Conservation (phyloP, 2,888 invertebrate genomes). For the Polydrusus tereticollis region DNA sequence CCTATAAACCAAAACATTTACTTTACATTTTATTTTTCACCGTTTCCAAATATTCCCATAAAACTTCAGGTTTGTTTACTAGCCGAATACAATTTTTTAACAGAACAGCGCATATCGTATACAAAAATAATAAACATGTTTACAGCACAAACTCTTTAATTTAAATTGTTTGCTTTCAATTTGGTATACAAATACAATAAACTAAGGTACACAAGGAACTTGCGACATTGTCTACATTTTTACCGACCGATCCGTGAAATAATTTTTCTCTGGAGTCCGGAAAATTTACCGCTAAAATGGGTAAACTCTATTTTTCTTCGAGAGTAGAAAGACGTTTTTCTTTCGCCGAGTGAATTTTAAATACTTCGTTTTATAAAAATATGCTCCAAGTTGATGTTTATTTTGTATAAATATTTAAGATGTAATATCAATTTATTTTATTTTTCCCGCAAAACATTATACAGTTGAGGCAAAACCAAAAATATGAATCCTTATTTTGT, state of each 20-base stretch:
- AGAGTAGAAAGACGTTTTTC: conserved; percentile 1
- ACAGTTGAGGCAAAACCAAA: no score
- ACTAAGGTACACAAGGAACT: conserved; percentile 7
- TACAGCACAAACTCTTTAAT: conserved; percentile 52
- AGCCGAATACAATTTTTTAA: neutral
- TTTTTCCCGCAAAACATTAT: no score
- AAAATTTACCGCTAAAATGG: conserved; percentile 14
- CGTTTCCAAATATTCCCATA: no score
- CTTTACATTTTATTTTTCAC: no score
- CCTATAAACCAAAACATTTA: no score
- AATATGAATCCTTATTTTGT: no score
- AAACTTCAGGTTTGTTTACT: neutral
- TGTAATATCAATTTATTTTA: neutral
- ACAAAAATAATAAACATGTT: conserved; percentile 16
- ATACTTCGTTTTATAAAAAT: neutral
- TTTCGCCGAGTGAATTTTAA: conserved; percentile 14
- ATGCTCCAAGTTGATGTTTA: neutral
- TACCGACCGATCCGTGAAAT: conserved; percentile 23
- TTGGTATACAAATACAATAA: conserved; percentile 51
- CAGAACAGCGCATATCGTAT: neutral
- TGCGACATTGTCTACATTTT: conserved; percentile 22
- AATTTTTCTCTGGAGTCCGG: conserved; percentile 14
- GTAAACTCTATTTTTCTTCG: conserved; percentile 12
- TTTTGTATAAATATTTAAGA: conserved; percentile 6
- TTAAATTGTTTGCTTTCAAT: conserved; percentile 54